phyloP scores from a whole-genome alignment of 1,140 invertebrate genomes.

The Himalopsyche phryganea region DNA sequence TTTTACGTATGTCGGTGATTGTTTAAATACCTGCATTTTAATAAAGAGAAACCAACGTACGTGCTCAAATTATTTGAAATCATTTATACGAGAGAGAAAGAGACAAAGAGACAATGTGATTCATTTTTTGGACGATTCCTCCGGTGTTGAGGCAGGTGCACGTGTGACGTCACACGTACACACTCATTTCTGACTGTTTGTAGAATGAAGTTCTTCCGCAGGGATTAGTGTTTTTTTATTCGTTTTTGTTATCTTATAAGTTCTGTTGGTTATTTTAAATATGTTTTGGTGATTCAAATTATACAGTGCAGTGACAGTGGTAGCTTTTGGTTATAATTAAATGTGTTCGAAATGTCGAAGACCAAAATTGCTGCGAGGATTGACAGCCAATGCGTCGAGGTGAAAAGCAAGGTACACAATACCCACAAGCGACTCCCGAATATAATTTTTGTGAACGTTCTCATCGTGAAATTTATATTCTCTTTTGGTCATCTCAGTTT shows the following conservation, averaged over 20 bases:
- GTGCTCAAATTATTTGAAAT: not conserved
- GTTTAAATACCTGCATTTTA: conserved; percentile 24
- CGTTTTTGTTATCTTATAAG: conserved; percentile 18
- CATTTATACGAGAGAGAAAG: conserved; percentile 6
- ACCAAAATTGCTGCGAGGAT: conserved; percentile 62
- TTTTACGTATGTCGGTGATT: conserved; percentile 18
- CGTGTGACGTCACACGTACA: conserved; percentile 18
- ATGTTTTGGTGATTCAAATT: conserved; percentile 15
- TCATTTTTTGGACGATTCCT: conserved; percentile 14
- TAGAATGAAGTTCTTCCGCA: conserved; percentile 14
- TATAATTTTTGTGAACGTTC: too few species aligned
- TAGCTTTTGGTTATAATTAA: conserved; percentile 39
- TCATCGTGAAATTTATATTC: not conserved
- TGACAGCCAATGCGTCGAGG: conserved; percentile 62
- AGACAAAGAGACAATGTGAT: conserved; percentile 18
- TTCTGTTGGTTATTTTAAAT: conserved; percentile 13
- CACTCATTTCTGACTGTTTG: conserved; percentile 23
- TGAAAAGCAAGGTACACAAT: conserved; percentile 63
- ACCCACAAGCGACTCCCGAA: not conserved
- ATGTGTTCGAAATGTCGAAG: conserved; percentile 62
- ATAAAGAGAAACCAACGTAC: conserved; percentile 14
- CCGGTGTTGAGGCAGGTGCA: conserved; percentile 23
- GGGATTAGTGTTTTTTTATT: conserved; percentile 22
- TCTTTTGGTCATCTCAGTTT: not conserved
- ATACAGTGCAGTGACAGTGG: conserved; percentile 21